Conservation (phyloP, 1,140 invertebrate species). For the Nomia melanderi region DNA sequence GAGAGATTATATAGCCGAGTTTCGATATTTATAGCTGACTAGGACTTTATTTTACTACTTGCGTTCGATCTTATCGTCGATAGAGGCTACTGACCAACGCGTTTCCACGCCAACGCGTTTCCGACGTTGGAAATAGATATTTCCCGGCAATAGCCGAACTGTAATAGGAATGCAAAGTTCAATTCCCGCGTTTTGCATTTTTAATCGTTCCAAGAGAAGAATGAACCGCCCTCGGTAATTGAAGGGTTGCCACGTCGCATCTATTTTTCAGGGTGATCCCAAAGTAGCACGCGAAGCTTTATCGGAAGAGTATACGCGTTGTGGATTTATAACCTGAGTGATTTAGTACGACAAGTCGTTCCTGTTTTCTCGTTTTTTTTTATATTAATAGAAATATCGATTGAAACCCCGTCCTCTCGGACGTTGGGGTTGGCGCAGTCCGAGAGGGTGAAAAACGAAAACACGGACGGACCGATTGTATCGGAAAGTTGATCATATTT, state of each 20-base stretch:
- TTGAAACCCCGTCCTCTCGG: no score
- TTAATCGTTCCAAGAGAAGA: neutral
- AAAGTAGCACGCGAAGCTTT: neutral
- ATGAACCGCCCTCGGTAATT: neutral
- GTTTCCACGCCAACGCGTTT: constrained; percentile 13
- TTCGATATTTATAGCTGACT: constrained; percentile 31
- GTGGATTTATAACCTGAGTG: no score
- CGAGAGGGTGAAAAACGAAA: no score
- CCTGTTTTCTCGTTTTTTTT: no score
- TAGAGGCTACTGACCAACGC: constrained; percentile 17
- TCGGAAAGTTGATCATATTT: no score
- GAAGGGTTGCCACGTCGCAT: neutral
- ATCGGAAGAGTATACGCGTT: no score
- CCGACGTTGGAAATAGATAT: constrained; percentile 9
- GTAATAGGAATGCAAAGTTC: constrained; percentile 3
- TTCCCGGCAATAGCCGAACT: constrained; percentile 6
- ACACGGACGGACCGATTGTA: no score
- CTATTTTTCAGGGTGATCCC: neutral
- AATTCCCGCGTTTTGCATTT: neutral
- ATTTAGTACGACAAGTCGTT: neutral
- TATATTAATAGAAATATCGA: no score
- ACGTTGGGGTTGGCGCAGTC: no score
- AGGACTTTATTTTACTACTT: constrained; percentile 6
- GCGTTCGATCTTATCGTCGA: neutral
- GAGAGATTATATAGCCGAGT: neutral